These are phyloP conservation scores for Aphodius sticticus DNA, from an alignment of 2,888 invertebrate genomes.

Conservation along the genomic window DNA sequence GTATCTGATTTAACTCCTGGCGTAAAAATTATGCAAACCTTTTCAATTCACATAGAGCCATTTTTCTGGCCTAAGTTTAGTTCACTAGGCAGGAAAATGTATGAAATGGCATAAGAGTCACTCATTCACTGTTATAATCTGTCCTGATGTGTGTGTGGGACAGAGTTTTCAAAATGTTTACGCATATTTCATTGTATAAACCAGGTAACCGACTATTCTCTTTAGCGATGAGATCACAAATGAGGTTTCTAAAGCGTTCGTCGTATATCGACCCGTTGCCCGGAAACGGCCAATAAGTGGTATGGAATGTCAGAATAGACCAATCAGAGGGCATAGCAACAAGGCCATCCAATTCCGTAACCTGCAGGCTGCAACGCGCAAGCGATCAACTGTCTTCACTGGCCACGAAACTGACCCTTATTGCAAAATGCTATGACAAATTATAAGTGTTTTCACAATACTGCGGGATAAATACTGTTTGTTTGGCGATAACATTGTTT, in stretches of 20 bases:
- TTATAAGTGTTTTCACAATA: not conserved
- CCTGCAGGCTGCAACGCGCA: not conserved
- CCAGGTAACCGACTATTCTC: slow-evolving; percentile 59
- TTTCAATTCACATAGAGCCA: slow-evolving; percentile 61
- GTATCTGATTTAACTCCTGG: slow-evolving; percentile 49
- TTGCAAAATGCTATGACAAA: not conserved
- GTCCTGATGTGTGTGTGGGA: slow-evolving; percentile 57
- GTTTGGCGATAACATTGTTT: not conserved
- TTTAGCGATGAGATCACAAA: slow-evolving; percentile 62
- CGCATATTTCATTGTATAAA: slow-evolving; percentile 56
- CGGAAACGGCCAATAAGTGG: not conserved
- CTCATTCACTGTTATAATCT: slow-evolving; percentile 60
- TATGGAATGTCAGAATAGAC: slow-evolving; percentile 40
- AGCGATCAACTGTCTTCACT: not conserved
- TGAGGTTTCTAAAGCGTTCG: slow-evolving; percentile 54
- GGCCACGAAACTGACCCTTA: not conserved
- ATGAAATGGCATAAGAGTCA: slow-evolving; percentile 60
- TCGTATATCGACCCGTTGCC: slow-evolving; percentile 48
- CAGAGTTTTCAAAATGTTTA: slow-evolving; percentile 58
- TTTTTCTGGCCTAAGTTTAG: slow-evolving; percentile 58
- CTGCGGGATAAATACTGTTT: not conserved
- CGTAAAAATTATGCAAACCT: slow-evolving; percentile 62
- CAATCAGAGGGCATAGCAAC: slow-evolving; percentile 47
- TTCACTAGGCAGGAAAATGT: slow-evolving; percentile 60
- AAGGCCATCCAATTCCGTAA: not conserved